Evolutionary conservation across 2,888 invertebrate species (phyloP).

Genomic region (Athrips mouffetella): DNA sequence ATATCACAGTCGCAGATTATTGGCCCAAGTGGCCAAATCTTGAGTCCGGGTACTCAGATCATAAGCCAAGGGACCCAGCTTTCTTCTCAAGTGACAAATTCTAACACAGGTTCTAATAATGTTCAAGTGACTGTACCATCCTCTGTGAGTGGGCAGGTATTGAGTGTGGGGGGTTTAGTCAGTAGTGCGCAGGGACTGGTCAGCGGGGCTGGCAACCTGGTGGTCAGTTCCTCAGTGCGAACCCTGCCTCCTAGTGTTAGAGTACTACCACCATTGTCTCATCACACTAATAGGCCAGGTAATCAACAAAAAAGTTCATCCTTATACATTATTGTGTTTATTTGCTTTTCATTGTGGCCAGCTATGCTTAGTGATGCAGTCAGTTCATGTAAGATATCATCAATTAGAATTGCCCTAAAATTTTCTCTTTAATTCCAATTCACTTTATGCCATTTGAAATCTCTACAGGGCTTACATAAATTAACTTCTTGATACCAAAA

Average conservation of each 20-base stretch:
- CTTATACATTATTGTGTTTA: neutral
- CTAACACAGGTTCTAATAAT: slow-evolving; percentile 39
- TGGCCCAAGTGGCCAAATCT: slow-evolving; percentile 51
- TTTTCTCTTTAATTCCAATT: too few relatives aligned
- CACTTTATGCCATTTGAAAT: too few relatives aligned
- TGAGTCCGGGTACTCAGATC: slow-evolving; percentile 67
- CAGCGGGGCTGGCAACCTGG: slow-evolving; percentile 52
- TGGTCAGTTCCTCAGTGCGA: slow-evolving; percentile 63
- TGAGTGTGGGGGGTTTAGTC: slow-evolving; percentile 58
- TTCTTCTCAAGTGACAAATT: slow-evolving; percentile 55
- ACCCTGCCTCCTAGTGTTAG: slow-evolving; percentile 64
- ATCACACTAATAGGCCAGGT: slow-evolving; percentile 67
- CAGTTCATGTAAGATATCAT: neutral
- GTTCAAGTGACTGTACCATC: slow-evolving; percentile 49
- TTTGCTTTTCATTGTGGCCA: neutral
- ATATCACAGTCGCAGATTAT: slow-evolving; percentile 63
- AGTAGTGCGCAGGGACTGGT: slow-evolving; percentile 34
- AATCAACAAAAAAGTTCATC: slow-evolving; percentile 17
- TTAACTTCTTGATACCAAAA: too few relatives aligned
- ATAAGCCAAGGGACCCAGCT: slow-evolving; percentile 70
- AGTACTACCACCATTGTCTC: slow-evolving; percentile 62
- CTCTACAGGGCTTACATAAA: too few relatives aligned
- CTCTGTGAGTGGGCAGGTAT: slow-evolving; percentile 52
- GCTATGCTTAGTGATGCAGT: neutral
- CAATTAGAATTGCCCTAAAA: slow-evolving; percentile 3